phyloP scores from a whole-genome alignment of 2,113 vertebrate genomes.

The Sceloporus undulatus region DNA sequence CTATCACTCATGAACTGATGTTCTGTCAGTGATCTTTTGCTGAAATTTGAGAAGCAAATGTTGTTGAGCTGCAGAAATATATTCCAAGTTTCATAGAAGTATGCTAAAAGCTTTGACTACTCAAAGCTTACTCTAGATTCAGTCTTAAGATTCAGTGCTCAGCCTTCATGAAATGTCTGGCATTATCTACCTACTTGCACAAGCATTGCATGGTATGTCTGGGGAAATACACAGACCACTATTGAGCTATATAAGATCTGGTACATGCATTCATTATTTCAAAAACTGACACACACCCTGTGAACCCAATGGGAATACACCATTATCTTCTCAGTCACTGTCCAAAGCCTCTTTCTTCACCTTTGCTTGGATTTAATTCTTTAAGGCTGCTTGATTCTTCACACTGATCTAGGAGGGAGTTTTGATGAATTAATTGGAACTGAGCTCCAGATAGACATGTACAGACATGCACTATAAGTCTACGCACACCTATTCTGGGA shows the following conservation, averaged over 20 bases:
- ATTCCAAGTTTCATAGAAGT: accelerated
- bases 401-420: no score
- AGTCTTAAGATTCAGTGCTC: no score
- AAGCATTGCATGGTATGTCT: neutral
- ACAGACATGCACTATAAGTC: neutral
- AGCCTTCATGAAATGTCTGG: neutral
- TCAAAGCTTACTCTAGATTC: neutral
- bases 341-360: neutral
- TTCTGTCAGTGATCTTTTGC: constrained; percentile 83
- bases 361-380: neutral
- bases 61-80: constrained; percentile 5
- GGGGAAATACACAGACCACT: neutral
- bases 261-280: neutral
- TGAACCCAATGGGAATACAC: neutral
- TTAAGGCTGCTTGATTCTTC: neutral
- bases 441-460: neutral
- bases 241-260: neutral
- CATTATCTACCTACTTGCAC: neutral
- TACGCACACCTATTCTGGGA: neutral
- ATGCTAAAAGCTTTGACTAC: no score
- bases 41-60: constrained; percentile 37
- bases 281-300: neutral
- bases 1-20: constrained; percentile 85
- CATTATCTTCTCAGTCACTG: neutral
- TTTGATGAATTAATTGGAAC: neutral